phyloP scores from a whole-genome alignment of 2,888 invertebrate species.

The Protophormia terraenovae region DNA sequence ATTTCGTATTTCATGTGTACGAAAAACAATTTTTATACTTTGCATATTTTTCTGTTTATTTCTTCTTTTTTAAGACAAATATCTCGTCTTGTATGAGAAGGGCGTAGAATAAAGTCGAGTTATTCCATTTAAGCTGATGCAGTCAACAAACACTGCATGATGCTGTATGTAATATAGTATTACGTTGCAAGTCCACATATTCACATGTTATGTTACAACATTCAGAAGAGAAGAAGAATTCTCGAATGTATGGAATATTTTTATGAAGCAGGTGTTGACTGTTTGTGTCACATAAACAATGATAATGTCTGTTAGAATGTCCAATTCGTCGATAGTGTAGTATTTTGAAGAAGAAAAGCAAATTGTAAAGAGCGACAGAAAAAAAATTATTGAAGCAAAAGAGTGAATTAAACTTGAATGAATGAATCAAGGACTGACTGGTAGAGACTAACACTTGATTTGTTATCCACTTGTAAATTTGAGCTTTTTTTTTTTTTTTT shows the following conservation, averaged over 20 bases:
- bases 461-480: conserved; percentile 39
- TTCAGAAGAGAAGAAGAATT: background rate
- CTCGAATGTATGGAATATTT: background rate
- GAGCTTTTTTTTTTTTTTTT: background rate
- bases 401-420: conserved; percentile 25
- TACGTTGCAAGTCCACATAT: conserved; percentile 26
- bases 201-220: background rate
- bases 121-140: conserved; percentile 35
- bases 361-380: background rate
- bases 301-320: conserved; percentile 64
- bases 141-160: background rate
- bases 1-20: conserved; percentile 28
- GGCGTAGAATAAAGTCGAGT: conserved; percentile 32
- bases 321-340: conserved; percentile 43
- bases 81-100: background rate
- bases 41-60: conserved; percentile 42
- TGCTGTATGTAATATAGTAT: conserved; percentile 27
- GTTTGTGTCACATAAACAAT: conserved; percentile 58
- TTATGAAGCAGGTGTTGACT: conserved; percentile 63
- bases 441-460: conserved; percentile 39
- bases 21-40: conserved; percentile 41
- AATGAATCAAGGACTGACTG: conserved; percentile 36
- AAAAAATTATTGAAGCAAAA: background rate
- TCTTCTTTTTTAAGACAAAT: conserved; percentile 25
- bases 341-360: too few species aligned